phyloP scores from a whole-genome alignment of 2,888 invertebrate genomes.

The Ichneumon xanthorius region DNA sequence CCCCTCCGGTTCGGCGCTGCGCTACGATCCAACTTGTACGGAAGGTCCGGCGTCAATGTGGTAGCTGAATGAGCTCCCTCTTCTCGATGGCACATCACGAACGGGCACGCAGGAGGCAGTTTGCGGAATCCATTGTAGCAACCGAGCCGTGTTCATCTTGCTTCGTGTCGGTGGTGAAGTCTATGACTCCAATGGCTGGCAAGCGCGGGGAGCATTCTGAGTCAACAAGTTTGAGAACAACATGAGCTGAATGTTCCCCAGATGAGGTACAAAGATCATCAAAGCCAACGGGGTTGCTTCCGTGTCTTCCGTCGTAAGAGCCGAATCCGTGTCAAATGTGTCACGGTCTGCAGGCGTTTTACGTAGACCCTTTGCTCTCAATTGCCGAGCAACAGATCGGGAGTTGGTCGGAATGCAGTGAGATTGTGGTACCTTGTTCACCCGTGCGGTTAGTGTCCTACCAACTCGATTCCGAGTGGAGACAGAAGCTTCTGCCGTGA shows the following conservation, averaged over 20 bases:
- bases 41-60: background rate
- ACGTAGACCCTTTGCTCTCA: background rate
- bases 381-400: too few relatives aligned
- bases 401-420: background rate
- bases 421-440: background rate
- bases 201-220: background rate
- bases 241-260: too few relatives aligned
- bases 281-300: too few relatives aligned
- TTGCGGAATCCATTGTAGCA: background rate
- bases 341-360: background rate
- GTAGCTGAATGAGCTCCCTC: constrained; percentile 1
- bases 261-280: too few relatives aligned
- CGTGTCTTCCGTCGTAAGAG: background rate
- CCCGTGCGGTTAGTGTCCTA: background rate
- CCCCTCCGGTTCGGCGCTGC: constrained; percentile 1
- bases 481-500: background rate
- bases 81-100: constrained; percentile 1
- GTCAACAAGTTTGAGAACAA: background rate
- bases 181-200: background rate
- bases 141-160: background rate
- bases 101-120: background rate
- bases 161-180: background rate
- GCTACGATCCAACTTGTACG: background rate
- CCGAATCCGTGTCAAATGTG: background rate
- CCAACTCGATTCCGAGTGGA: background rate